Conservation (phyloP, 2,888 invertebrate species). For the Drosophila mayaguana region DNA sequence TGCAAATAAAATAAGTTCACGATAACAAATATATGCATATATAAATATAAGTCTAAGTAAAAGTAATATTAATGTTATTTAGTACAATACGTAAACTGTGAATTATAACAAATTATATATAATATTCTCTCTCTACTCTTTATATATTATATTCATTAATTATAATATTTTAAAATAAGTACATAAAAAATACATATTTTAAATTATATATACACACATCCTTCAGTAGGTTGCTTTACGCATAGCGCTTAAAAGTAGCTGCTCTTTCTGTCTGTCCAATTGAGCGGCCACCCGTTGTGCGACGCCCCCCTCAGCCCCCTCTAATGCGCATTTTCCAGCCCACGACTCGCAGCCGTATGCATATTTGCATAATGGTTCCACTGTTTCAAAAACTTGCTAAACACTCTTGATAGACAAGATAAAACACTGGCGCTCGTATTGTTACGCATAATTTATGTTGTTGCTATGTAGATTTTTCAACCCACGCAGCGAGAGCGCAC, state of each 20-base stretch:
- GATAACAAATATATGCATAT: too few species aligned
- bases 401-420: conserved; percentile 81
- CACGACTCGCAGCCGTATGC: conserved; percentile 54
- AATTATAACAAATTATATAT: too few species aligned
- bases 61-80: too few species aligned
- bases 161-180: neutral
- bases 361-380: conserved; percentile 81
- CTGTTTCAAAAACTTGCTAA: conserved; percentile 80
- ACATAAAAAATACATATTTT: neutral
- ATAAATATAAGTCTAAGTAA: too few species aligned
- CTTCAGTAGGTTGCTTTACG: conserved; percentile 18
- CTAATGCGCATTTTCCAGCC: too few species aligned
- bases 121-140: too few species aligned
- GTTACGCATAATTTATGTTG: conserved; percentile 78
- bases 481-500: conserved; percentile 14
- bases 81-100: too few species aligned
- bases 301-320: neutral
- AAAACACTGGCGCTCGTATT: conserved; percentile 75
- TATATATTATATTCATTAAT: too few species aligned
- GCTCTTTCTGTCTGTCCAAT: conserved; percentile 8
- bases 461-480: conserved; percentile 61
- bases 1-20: too few species aligned
- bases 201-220: neutral
- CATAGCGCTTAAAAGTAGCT: conserved; percentile 10
- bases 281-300: conserved; percentile 40